Conservation (phyloP, 2,797 vertebrate genomes). For the Taenioides sp. region DNA sequence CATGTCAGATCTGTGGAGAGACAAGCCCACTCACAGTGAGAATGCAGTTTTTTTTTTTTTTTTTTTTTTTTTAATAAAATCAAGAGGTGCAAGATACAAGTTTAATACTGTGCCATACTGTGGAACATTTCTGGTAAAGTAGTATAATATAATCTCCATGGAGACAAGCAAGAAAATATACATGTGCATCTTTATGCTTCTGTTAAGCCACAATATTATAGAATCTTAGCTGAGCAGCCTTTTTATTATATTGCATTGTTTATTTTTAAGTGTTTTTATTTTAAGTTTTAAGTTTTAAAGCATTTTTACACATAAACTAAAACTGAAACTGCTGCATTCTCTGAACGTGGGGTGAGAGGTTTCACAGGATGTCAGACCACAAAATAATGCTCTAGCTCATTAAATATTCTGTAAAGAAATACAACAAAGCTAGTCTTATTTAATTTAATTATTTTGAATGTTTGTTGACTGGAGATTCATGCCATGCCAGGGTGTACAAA, state of each 20-base stretch:
- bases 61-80: too few relatives aligned
- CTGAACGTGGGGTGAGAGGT: slow-evolving; percentile 15
- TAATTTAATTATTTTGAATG: too few relatives aligned
- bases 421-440: slow-evolving; percentile 11
- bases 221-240: background rate
- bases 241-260: background rate
- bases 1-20: too few relatives aligned
- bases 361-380: slow-evolving; percentile 46
- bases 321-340: background rate
- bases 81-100: too few relatives aligned
- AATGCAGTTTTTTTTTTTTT: background rate
- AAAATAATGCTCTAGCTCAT: background rate
- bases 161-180: background rate
- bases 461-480: slow-evolving; percentile 6
- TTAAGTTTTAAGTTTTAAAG: background rate
- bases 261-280: background rate
- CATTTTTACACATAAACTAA: background rate
- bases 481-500: slow-evolving; percentile 1
- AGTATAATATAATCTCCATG: background rate
- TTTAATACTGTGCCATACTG: too few relatives aligned
- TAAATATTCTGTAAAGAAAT: slow-evolving; percentile 23
- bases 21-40: too few relatives aligned
- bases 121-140: too few relatives aligned
- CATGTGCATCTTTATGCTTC: background rate
- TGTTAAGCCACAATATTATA: background rate